Base-by-base conservation (phyloP, 2,113 vertebrate genomes). In the Tichodroma muraria region DNA sequence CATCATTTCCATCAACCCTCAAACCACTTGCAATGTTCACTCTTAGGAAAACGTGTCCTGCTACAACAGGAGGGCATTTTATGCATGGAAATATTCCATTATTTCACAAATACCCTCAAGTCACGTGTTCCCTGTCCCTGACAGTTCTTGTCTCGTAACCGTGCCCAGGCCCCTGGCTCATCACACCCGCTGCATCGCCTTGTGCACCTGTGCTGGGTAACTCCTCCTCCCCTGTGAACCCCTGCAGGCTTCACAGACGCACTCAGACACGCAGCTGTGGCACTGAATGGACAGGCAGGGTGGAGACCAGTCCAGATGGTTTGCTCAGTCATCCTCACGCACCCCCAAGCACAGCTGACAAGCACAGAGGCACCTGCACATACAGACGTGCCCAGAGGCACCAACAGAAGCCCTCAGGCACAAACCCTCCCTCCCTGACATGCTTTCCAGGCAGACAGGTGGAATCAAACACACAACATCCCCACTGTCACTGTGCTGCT, bases 61-160 rank as follows among this genome's bases (percentile, higher is more conserved):
- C 81, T 82, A 9, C 52, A 78, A 80, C 13, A 70, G 56, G 28
- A 90, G 42, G 44, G 56, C 44, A 56, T 44, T 37, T 47, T 24
- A 54, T 0, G 2, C 24, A 13, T 1, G 3, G 35, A 80, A 61
- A 69, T 30, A 35, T 2, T 40, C 64, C n/a, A 40, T 35, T 64
- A 35, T 42, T 91, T 86, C 69, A 64, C 53, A 53, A 35, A 73
- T 49, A 2, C 52, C 45, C 1, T 0, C 64, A 45, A 44, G 37
- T 15, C 38, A 49, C 13, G 4, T 2, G 3, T 52, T 56, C 38
- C 20, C 24, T 78, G 0, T 7, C n/a, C 35, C 52, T 60, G 49
- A 8, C 1, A n/a, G 31, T 7, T 44, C 69, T 70, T 28, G 24
- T 56, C 64, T n/a, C 0, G 0, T 24, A 33, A 6, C 47, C 28